Percentiles rank a stretch among this genome's conserved stretches.
Evolutionary conservation across 2,888 invertebrate genomes (phyloP).

Genomic region (Melanostoma scalare): DNA sequence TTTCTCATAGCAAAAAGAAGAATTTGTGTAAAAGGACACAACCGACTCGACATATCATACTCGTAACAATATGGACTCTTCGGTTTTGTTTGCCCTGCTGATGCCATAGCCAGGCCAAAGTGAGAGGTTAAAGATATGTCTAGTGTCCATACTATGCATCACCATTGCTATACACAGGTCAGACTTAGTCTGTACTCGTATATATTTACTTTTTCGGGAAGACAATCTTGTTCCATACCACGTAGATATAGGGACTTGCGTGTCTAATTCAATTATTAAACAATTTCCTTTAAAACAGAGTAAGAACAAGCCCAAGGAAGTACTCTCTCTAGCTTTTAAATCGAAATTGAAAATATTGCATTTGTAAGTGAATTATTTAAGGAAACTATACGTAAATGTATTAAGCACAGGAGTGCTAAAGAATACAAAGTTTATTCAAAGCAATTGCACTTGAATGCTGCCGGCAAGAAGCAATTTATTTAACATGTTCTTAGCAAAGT

Average conservation of each 20-base stretch:
- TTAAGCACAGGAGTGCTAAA: constrained; percentile 54
- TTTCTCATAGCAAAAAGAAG: constrained; percentile 19
- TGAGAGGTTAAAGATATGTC: constrained; percentile 41
- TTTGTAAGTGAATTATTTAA: constrained; percentile 67
- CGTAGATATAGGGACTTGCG: constrained; percentile 37
- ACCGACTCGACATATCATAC: constrained; percentile 33
- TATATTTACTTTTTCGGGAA: not conserved
- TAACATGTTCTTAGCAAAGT: constrained; percentile 32
- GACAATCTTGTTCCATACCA: constrained; percentile 8
- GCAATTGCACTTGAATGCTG: constrained; percentile 60
- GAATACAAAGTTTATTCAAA: constrained; percentile 58
- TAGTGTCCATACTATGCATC: constrained; percentile 41
- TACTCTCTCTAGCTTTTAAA: constrained; percentile 47
- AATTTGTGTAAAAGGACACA: not conserved
- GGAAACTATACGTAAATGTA: constrained; percentile 61
- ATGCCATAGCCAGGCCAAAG: constrained; percentile 16
- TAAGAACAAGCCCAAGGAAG: constrained; percentile 56
- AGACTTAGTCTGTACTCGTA: constrained; percentile 18
- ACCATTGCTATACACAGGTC: constrained; percentile 38
- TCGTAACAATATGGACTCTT: constrained; percentile 33
- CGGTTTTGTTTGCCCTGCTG: constrained; percentile 23
- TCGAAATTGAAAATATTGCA: constrained; percentile 70
- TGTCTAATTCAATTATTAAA: constrained; percentile 69
- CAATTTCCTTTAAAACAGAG: constrained; percentile 61
- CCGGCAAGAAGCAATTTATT: constrained; percentile 63